phyloP scores from a whole-genome alignment of 2,888 invertebrate genomes.

The Iphiclides podalirius region DNA sequence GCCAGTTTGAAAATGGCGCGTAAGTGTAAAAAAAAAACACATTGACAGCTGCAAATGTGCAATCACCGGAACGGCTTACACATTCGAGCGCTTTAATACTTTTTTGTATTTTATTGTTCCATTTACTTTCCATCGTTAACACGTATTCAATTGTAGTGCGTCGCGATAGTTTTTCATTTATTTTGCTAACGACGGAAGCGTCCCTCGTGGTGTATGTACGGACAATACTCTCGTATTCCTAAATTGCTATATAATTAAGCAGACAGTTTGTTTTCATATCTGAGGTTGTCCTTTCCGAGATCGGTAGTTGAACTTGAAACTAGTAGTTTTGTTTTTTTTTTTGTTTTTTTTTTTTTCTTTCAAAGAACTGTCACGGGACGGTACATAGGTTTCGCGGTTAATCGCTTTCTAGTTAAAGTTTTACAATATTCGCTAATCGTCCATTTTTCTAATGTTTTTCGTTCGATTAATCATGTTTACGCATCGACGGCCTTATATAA shows the following conservation, averaged over 20 bases:
- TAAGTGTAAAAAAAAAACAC: neutral
- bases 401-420: conserved; percentile 44
- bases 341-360: too few species aligned
- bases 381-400: too few species aligned
- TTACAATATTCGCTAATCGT: conserved; percentile 47
- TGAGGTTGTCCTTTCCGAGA: too few species aligned
- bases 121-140: neutral
- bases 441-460: conserved; percentile 39
- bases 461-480: conserved; percentile 48
- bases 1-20: conserved; percentile 10
- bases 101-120: conserved; percentile 1
- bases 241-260: conserved; percentile 11
- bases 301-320: too few species aligned
- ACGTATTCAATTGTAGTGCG: too few species aligned
- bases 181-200: conserved; percentile 11
- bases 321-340: too few species aligned
- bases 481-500: conserved; percentile 33
- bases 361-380: too few species aligned
- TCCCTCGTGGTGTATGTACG: conserved; percentile 16
- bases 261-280: neutral
- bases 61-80: too few species aligned
- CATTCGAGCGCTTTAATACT: neutral
- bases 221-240: conserved; percentile 20
- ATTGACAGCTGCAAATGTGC: neutral
- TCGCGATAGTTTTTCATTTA: neutral